Conservation (phyloP, 2,888 invertebrate genomes). For the Terebella lapidaria region DNA sequence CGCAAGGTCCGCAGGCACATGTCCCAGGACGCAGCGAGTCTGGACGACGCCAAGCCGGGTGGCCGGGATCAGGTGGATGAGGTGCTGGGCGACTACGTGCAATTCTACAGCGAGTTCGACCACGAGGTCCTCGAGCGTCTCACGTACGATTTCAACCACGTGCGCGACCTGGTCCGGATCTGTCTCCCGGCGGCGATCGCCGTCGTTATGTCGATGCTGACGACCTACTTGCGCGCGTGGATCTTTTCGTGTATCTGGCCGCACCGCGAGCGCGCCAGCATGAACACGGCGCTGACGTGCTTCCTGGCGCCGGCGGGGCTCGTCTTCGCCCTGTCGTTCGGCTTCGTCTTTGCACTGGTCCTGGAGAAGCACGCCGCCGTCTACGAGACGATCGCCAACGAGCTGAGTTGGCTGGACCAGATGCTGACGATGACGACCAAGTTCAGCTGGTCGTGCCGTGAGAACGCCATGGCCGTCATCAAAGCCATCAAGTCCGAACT, state of each 20-base stretch:
- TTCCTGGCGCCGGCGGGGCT: slow-evolving; percentile 35
- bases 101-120: slow-evolving; percentile 10
- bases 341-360: slow-evolving; percentile 35
- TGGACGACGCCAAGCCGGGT: too few relatives aligned
- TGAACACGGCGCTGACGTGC: slow-evolving; percentile 21
- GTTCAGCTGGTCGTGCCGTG: slow-evolving; percentile 21
- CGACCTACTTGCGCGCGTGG: slow-evolving; percentile 4
- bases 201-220: slow-evolving; percentile 4
- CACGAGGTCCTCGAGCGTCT: slow-evolving; percentile 10
- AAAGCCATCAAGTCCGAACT: slow-evolving; percentile 35
- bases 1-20: neutral
- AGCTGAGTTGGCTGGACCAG: slow-evolving; percentile 38
- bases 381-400: slow-evolving; percentile 27
- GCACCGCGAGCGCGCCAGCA: slow-evolving; percentile 4
- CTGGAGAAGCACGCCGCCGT: slow-evolving; percentile 33
- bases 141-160: slow-evolving; percentile 3
- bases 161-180: slow-evolving; percentile 11
- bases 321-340: slow-evolving; percentile 39
- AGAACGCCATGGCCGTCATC: slow-evolving; percentile 25
- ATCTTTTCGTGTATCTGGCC: slow-evolving; percentile 14
- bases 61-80: too few relatives aligned
- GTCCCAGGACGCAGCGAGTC: too few relatives aligned
- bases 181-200: slow-evolving; percentile 14
- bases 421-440: slow-evolving; percentile 35
- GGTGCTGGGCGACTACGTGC: too few relatives aligned